phyloP scores from a whole-genome alignment of 1,140 invertebrate species.

The Drosophila willistoni region DNA sequence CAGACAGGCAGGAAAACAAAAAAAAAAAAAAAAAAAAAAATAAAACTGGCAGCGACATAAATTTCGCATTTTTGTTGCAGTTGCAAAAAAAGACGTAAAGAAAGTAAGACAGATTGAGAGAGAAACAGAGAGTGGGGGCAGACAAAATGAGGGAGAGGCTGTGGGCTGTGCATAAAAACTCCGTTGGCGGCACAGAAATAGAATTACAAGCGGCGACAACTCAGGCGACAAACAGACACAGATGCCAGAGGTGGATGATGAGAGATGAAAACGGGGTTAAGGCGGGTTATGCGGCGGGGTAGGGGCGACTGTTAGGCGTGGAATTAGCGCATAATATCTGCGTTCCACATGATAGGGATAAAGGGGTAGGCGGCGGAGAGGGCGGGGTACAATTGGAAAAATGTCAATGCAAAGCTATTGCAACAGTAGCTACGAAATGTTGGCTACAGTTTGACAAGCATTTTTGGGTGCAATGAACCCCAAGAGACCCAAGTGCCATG shows the following conservation, averaged over 20 bases:
- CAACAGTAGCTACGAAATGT: constrained; percentile 33
- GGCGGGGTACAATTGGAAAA: constrained; percentile 40
- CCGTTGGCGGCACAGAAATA: constrained; percentile 76
- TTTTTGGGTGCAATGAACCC: constrained; percentile 66
- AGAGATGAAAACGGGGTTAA: constrained; percentile 20
- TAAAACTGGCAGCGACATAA: constrained; percentile 60
- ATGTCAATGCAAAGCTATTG: constrained; percentile 49
- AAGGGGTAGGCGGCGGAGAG: constrained; percentile 23
- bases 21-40: neutral
- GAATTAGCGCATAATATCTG: constrained; percentile 76
- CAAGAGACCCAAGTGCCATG: constrained; percentile 17
- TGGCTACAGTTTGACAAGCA: constrained; percentile 58
- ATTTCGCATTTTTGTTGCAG: constrained; percentile 75
- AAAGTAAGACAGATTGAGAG: constrained; percentile 14
- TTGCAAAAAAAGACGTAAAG: constrained; percentile 54
- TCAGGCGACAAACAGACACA: constrained; percentile 41
- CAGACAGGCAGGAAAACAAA: constrained; percentile 26
- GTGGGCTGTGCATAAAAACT: constrained; percentile 61
- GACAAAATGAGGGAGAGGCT: constrained; percentile 36
- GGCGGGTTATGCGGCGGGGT: constrained; percentile 26
- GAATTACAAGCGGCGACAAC: constrained; percentile 58
- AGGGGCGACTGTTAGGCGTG: constrained; percentile 72
- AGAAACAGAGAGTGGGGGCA: neutral
- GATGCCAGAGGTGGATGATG: neutral
- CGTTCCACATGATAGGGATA: constrained; percentile 33